phyloP scores from a whole-genome alignment of 2,888 invertebrate genomes.

The Leucophora obtusa region DNA sequence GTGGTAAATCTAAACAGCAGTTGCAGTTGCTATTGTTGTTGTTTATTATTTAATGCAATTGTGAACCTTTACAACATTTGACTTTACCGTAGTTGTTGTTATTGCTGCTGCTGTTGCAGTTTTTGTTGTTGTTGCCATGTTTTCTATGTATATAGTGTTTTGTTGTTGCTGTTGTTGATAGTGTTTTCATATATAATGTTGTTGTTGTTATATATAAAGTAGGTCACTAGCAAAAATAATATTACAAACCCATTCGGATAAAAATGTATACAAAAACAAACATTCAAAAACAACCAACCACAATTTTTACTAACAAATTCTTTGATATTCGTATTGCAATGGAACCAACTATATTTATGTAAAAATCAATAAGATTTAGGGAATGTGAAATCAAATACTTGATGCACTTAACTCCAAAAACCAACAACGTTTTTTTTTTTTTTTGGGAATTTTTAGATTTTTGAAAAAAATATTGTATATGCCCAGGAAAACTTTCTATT shows the following conservation, averaged over 20 bases:
- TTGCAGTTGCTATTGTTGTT: constrained; percentile 30
- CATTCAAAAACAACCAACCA: constrained; percentile 20
- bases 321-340: constrained; percentile 6
- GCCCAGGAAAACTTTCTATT: no score
- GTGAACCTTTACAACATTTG: constrained; percentile 61
- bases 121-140: constrained; percentile 18
- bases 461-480: no score
- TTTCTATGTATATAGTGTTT: background rate
- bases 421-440: no score
- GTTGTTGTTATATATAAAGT: constrained; percentile 36
- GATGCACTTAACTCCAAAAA: no score
- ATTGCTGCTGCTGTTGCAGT: constrained; percentile 25
- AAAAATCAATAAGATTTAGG: background rate
- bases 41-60: constrained; percentile 58
- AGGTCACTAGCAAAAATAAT: constrained; percentile 63
- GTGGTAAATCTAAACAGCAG: background rate
- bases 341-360: background rate
- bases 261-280: constrained; percentile 1
- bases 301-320: constrained; percentile 18
- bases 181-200: background rate
- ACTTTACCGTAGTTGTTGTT: constrained; percentile 32
- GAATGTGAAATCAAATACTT: no score
- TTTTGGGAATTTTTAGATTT: no score
- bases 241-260: constrained; percentile 45
- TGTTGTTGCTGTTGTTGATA: constrained; percentile 24